Conservation (phyloP, 2,888 invertebrate species). For the Folsomia candida region DNA sequence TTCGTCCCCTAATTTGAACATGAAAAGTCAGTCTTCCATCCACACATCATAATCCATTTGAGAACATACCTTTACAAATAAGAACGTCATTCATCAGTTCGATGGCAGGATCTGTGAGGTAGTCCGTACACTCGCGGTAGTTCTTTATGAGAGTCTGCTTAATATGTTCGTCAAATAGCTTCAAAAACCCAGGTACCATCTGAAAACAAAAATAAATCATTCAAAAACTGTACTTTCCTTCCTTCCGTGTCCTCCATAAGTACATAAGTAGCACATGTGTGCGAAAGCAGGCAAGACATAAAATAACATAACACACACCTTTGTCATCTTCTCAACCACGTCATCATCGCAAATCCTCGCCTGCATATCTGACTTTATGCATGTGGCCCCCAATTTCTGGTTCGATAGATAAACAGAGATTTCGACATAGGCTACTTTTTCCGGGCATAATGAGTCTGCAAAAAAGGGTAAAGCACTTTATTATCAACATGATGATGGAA, state of each 20-base stretch:
- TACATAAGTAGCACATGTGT: too few relatives aligned
- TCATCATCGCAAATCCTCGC: conserved; percentile 37
- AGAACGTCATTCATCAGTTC: conserved; percentile 49
- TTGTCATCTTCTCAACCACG: conserved; percentile 44
- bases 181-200: conserved; percentile 43
- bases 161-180: conserved; percentile 43
- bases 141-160: conserved; percentile 38
- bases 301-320: conserved; percentile 37
- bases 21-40: background rate
- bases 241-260: background rate
- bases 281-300: too few relatives aligned
- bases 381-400: conserved; percentile 45
- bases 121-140: conserved; percentile 42
- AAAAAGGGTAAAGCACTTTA: conserved; percentile 6
- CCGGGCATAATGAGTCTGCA: conserved; percentile 41
- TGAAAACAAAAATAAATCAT: conserved; percentile 14
- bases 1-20: conserved; percentile 30
- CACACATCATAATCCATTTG: background rate
- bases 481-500: background rate
- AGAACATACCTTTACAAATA: conserved; percentile 38
- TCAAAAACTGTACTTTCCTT: background rate
- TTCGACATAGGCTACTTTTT: conserved; percentile 44
- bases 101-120: conserved; percentile 40
- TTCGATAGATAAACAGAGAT: conserved; percentile 40
- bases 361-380: conserved; percentile 44